phyloP scores from a whole-genome alignment of 2,113 vertebrate genomes.

The Macquaria ambigua region DNA sequence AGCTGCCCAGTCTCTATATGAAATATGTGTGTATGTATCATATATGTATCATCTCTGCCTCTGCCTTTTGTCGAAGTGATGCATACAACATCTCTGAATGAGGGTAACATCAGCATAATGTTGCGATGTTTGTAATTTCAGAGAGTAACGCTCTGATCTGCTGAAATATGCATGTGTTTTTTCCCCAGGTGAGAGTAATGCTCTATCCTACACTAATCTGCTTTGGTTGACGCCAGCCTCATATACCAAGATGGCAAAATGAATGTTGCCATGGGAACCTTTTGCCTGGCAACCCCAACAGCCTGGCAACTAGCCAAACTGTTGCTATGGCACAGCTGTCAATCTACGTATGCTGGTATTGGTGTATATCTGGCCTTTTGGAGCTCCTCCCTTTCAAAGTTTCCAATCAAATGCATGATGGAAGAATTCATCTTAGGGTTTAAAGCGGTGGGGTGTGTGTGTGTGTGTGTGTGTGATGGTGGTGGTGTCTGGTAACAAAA shows the following conservation, averaged over 20 bases:
- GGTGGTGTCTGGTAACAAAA: background rate
- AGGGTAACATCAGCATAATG: background rate
- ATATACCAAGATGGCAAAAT: conserved; percentile 76
- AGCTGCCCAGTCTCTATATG: conserved; percentile 10
- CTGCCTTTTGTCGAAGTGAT: conserved; percentile 2
- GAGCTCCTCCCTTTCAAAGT: conserved; percentile 58
- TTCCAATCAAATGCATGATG: conserved; percentile 64
- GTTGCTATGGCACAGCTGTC: conserved; percentile 86
- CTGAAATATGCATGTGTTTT: conserved; percentile 56
- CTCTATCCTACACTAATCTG: conserved; percentile 72
- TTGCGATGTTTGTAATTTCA: conserved; percentile 8
- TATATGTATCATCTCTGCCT: background rate
- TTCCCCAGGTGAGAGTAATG: conserved; percentile 64
- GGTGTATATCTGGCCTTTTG: conserved; percentile 68
- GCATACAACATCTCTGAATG: conserved; percentile 16
- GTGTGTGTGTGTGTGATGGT: background rate
- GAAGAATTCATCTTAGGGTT: conserved; percentile 41
- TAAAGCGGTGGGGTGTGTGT: background rate
- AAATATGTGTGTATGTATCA: conserved; percentile 4
- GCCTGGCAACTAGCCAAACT: conserved; percentile 85
- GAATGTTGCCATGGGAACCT: conserved; percentile 86
- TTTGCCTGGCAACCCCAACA: conserved; percentile 85
- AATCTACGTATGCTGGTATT: conserved; percentile 71
- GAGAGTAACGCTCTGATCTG: conserved; percentile 38
- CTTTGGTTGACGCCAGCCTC: conserved; percentile 70